phyloP scores from a whole-genome alignment of 2,797 vertebrate genomes.

The Clarias fuscus region DNA sequence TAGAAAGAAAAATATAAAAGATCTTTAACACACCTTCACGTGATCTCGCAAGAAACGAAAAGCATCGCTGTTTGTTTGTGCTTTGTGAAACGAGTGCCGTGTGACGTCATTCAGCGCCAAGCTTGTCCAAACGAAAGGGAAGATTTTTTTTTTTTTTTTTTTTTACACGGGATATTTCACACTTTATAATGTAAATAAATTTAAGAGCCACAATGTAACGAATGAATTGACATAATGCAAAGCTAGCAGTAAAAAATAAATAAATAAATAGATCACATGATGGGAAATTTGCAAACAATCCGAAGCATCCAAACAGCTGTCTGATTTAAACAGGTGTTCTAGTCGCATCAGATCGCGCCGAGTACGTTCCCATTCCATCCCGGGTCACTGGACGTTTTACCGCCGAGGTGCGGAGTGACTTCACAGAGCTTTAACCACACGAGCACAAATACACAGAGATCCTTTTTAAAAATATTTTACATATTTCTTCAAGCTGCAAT shows the following conservation, averaged over 20 bases:
- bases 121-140: too few species aligned
- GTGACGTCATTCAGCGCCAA: not conserved
- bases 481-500: not conserved
- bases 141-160: too few species aligned
- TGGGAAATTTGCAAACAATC: not conserved
- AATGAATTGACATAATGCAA: not conserved
- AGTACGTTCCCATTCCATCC: not conserved
- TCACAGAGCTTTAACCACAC: not conserved
- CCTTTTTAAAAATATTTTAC: not conserved
- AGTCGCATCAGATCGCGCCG: not conserved
- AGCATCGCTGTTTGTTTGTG: conserved; percentile 13
- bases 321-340: not conserved
- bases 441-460: not conserved
- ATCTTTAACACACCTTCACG: not conserved
- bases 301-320: not conserved
- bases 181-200: too few species aligned
- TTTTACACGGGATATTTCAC: not conserved
- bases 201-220: too few species aligned
- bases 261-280: too few species aligned
- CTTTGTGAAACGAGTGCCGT: not conserved
- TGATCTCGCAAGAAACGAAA: not conserved
- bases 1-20: conserved; percentile 9
- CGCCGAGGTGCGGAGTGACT: not conserved
- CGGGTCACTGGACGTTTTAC: not conserved
- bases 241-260: not conserved